These are phyloP conservation scores for Loriculus beryllinus DNA, from an alignment of 2,797 vertebrate species.

Conservation along the genomic window DNA sequence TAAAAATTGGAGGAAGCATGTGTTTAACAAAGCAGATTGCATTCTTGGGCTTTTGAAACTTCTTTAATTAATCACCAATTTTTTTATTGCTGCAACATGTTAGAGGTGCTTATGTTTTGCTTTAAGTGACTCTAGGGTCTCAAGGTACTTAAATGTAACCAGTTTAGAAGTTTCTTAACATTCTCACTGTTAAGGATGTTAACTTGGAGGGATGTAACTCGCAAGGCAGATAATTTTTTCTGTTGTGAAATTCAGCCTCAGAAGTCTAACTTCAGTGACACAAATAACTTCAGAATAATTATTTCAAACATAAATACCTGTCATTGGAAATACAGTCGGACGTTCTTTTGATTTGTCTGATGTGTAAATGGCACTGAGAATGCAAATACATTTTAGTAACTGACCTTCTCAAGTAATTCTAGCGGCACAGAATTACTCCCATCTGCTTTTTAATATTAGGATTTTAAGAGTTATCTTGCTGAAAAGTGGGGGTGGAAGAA, in stretches of 20 bases:
- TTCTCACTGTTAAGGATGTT: not conserved
- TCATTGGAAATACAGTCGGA: not conserved
- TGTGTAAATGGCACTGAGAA: not conserved
- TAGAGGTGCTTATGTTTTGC: not conserved
- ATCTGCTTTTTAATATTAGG: not conserved
- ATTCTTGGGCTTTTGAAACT: not conserved
- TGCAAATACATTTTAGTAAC: not conserved
- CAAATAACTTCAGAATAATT: not conserved
- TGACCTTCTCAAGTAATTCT: not conserved
- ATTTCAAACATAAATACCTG: not conserved
- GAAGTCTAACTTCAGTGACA: not conserved
- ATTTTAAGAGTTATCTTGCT: not conserved
- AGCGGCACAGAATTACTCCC: not conserved
- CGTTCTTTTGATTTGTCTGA: not conserved
- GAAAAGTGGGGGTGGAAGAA: not conserved
- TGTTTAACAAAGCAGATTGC: not conserved
- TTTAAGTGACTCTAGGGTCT: not conserved
- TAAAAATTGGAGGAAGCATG: not conserved
- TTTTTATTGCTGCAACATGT: not conserved
- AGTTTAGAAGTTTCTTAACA: not conserved
- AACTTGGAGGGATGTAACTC: not conserved
- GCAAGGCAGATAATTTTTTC: not conserved
- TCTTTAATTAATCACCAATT: not conserved
- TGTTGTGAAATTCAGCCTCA: not conserved
- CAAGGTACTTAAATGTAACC: not conserved